Percentiles rank a stretch among this genome's conserved stretches.
Conservation (phyloP, 35 echinoderm and acorn worm species). For the Ptychodera flava region DNA sequence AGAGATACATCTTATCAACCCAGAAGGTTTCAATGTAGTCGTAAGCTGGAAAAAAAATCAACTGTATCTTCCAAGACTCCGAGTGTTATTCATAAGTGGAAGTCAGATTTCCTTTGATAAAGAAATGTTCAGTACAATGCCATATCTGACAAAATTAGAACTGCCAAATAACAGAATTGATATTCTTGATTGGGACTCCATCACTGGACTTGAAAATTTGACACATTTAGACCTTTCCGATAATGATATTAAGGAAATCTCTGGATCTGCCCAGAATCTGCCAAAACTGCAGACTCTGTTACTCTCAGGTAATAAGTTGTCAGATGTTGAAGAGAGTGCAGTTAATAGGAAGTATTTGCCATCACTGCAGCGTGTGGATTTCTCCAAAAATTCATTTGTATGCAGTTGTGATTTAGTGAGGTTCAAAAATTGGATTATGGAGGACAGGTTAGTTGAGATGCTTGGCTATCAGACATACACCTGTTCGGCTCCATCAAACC, state of each 20-base stretch:
- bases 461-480: neutral
- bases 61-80: neutral
- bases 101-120: neutral
- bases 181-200: neutral
- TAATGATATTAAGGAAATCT: neutral
- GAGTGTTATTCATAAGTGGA: neutral
- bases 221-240: neutral
- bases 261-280: neutral
- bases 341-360: neutral
- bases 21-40: neutral
- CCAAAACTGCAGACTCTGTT: neutral
- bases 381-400: neutral
- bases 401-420: conserved; percentile 8
- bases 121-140: neutral
- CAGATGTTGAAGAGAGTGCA: neutral
- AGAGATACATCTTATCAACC: neutral
- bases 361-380: neutral
- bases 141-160: neutral
- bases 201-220: neutral
- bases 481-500: neutral
- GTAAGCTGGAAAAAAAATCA: neutral
- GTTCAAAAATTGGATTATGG: neutral
- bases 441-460: neutral
- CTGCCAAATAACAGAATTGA: neutral
- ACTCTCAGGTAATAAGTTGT: neutral